These are phyloP conservation scores for Hypotaenidia okinawae DNA, from an alignment of 2,797 vertebrate species.

Conservation along the genomic window DNA sequence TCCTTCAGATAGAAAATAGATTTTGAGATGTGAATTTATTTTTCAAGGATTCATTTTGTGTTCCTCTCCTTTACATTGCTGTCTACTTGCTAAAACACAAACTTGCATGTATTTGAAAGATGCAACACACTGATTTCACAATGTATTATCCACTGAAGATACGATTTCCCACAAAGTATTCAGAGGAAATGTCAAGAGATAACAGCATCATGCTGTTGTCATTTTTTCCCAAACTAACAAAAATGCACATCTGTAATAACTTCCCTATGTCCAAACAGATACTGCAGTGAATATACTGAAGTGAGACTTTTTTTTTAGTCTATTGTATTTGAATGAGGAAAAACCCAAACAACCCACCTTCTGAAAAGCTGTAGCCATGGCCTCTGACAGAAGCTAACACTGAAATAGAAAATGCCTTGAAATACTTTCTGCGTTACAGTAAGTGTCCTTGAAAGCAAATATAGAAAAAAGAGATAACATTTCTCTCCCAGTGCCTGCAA, in stretches of 20 bases:
- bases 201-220: not conserved
- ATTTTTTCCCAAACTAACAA: not conserved
- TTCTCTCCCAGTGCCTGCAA: not conserved
- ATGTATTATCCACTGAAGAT: not conserved
- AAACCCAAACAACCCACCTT: not conserved
- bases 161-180: not conserved
- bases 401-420: not conserved
- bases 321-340: not conserved
- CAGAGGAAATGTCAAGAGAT: not conserved
- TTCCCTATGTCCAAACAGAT: not conserved
- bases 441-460: not conserved
- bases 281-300: not conserved
- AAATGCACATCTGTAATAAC: not conserved
- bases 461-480: not conserved
- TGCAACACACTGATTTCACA: not conserved
- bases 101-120: not conserved
- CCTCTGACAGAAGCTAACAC: not conserved
- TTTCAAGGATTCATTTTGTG: not conserved
- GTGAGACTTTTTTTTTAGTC: not conserved
- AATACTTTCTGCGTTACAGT: not conserved
- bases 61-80: not conserved
- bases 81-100: not conserved
- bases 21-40: not conserved
- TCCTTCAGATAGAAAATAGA: not conserved
- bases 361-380: not conserved